Evolutionary conservation across 2,888 invertebrate genomes (phyloP), one percentile per base, ranked within the genome.

Genomic region (Polylopha cassiicola): DNA sequence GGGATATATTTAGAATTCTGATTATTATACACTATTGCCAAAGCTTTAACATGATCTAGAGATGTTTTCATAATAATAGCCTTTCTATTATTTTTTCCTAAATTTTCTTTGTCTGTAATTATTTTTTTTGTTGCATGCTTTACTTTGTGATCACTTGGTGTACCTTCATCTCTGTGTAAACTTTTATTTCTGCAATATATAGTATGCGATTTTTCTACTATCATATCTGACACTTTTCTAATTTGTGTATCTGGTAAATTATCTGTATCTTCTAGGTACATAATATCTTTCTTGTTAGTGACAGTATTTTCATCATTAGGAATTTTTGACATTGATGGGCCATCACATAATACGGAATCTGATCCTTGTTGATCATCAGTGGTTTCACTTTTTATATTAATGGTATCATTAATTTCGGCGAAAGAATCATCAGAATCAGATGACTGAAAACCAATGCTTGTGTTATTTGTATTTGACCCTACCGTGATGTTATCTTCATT

Each of bases 161-260:
- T 39, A 22, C 52, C 53, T 10, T 43, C 21, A 51, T 68, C 73
- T 38, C 38, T 39, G 15, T 50, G 45, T 14, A 50, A 28, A 23
- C 36, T 41, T 58, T 64, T 76, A 10, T 58, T 58, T 59, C 70
- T 76, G 51, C 79, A 78, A 32, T 61, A 47, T 46, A 63, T 65
- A 50, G 68, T 75, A 39, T 75, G 69, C 21, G 69, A 57, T 47
- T 77, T 69, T 45, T 70, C 68, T 47, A 58, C 44, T 14, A 80
- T 39, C 37, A 79, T 57, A 47, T 85, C 79, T 34, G 61, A 47
- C 24, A 80, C 39, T 36, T 67, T 59, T 60, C 77, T 72, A 39
- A 85, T 79, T 66, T 82, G 82, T 17, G 82, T 82, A 43, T 66
- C 51, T 21, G 82, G 78, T 32, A 82, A 36, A 41, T 69, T 61